phyloP scores from a whole-genome alignment of 64 coral and sea anemone genomes.

The Catalaphyllia jardinei region DNA sequence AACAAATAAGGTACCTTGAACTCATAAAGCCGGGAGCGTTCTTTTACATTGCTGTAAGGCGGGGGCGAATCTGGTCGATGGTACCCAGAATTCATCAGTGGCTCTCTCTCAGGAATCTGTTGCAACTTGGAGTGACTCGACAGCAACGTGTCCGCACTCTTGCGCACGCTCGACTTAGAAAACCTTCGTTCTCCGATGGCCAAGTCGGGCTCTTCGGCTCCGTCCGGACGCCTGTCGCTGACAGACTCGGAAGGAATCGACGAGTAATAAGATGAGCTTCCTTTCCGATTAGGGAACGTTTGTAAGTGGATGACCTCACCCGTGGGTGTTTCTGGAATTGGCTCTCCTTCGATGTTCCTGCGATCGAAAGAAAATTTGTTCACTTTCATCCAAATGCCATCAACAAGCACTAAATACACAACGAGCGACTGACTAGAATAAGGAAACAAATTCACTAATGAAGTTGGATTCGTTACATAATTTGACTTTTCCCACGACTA shows the following conservation, averaged over 20 bases:
- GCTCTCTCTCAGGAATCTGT: constrained; percentile 86
- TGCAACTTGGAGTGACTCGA: constrained; percentile 46
- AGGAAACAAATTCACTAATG: too few relatives aligned
- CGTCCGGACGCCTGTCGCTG: constrained; percentile 84
- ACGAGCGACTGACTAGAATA: too few relatives aligned
- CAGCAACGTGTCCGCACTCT: constrained; percentile 30
- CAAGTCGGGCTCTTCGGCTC: constrained; percentile 76
- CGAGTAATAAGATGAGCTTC: constrained; percentile 44
- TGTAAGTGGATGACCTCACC: constrained; percentile 71
- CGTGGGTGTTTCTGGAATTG: constrained; percentile 73
- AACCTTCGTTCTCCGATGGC: constrained; percentile 28
- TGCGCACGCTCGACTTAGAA: constrained; percentile 31
- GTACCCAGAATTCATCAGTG: constrained; percentile 50
- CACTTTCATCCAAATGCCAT: too few relatives aligned
- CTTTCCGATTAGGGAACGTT: constrained; percentile 60
- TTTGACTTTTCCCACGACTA: not conserved
- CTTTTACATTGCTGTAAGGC: not conserved
- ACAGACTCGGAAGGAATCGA: constrained; percentile 44
- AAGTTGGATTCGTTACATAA: too few relatives aligned
- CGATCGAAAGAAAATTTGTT: not conserved
- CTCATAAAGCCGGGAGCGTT: constrained; percentile 26
- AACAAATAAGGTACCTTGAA: constrained; percentile 41
- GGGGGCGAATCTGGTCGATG: not conserved
- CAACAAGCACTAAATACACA: too few relatives aligned
- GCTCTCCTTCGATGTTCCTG: constrained; percentile 77